These are phyloP conservation scores for Hybognathus amarus DNA, from an alignment of 2,797 vertebrate genomes.

Conservation along the genomic window DNA sequence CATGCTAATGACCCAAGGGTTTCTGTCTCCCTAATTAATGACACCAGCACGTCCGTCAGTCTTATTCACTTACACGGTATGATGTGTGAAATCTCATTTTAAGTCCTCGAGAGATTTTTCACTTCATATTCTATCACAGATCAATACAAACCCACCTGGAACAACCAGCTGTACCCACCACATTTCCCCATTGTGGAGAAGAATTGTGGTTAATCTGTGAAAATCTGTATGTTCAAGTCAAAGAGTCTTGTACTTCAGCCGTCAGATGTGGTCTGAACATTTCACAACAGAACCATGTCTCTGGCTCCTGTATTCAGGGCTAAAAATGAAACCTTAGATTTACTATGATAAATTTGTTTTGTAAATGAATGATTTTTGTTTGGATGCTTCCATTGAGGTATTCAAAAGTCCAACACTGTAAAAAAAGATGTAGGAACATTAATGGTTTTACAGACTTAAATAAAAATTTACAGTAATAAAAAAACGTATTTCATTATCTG, in stretches of 20 bases:
- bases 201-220: background rate
- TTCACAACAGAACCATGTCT: background rate
- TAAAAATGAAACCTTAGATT: background rate
- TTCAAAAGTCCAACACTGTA: too few relatives aligned
- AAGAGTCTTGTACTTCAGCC: background rate
- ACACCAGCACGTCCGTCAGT: background rate
- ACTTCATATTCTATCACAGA: slow-evolving; percentile 2
- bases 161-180: background rate
- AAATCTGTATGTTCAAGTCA: background rate
- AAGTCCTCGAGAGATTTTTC: background rate
- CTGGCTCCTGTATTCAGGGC: background rate
- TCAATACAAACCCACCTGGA: slow-evolving; percentile 30
- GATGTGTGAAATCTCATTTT: slow-evolving; percentile 8
- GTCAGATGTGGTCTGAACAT: background rate
- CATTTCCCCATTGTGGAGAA: background rate
- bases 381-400: slow-evolving; percentile 22
- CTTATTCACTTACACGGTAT: background rate
- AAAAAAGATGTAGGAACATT: too few relatives aligned
- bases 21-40: slow-evolving; percentile 14
- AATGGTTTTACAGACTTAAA: too few relatives aligned
- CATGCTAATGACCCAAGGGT: slow-evolving; percentile 6
- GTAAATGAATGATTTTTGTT: slow-evolving; percentile 26
- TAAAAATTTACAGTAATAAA: too few relatives aligned
- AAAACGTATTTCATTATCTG: too few relatives aligned
- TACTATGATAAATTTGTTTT: background rate